Percentiles rank a stretch among this genome's conserved stretches.
phyloP scores from a whole-genome alignment of 2,888 invertebrate species.

The Carabus problematicus region DNA sequence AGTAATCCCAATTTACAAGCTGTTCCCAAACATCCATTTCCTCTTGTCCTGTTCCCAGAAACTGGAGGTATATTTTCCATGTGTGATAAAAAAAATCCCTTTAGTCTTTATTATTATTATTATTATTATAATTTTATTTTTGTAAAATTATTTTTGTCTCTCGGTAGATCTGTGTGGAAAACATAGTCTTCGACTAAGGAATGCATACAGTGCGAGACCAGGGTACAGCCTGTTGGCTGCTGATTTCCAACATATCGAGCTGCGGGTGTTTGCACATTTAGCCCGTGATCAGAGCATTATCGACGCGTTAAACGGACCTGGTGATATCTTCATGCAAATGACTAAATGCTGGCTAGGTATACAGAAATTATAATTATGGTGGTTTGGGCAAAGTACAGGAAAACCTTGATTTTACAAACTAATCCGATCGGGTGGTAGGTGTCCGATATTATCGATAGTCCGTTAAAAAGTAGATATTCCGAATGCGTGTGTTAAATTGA shows the following conservation, averaged over 20 bases:
- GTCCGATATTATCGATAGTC: no score
- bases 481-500: no score
- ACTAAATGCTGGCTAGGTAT: constrained; percentile 58
- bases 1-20: constrained; percentile 63
- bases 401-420: no score
- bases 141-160: constrained; percentile 20
- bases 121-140: background rate
- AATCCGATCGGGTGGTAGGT: no score
- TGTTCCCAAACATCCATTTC: constrained; percentile 60
- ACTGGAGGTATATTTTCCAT: constrained; percentile 16
- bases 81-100: background rate
- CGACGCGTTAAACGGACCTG: constrained; percentile 50
- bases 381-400: no score
- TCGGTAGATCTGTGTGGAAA: constrained; percentile 18
- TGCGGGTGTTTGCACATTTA: constrained; percentile 61
- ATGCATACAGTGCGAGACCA: constrained; percentile 56
- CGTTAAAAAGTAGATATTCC: no score
- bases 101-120: background rate
- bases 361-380: constrained; percentile 12
- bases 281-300: constrained; percentile 56
- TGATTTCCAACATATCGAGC: constrained; percentile 63
- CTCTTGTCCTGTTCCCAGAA: constrained; percentile 47
- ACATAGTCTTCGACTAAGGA: constrained; percentile 54
- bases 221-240: constrained; percentile 58
- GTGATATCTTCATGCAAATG: constrained; percentile 59